Conservation (phyloP, 2,113 vertebrate genomes). For the Pardalotus punctatus region DNA sequence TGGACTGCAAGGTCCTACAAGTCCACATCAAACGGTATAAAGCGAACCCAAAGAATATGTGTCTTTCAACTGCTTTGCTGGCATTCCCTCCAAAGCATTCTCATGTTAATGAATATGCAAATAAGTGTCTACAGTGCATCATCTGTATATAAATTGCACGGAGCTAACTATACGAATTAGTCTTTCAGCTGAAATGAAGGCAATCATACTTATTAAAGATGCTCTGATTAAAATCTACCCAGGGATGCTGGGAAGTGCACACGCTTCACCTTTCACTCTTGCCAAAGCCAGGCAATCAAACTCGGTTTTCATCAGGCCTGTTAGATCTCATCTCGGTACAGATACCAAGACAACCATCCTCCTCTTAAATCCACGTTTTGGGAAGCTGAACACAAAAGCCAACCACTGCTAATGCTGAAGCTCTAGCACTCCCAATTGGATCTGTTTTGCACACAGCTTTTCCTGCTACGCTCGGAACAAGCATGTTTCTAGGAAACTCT, state of each 20-base stretch:
- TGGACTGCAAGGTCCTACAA: no score
- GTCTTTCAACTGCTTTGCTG: constrained; percentile 24
- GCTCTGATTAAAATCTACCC: not conserved
- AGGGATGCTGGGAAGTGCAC: not conserved
- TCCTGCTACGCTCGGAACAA: not conserved
- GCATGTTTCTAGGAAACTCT: not conserved
- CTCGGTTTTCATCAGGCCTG: not conserved
- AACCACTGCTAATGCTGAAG: not conserved
- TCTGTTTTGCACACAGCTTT: not conserved
- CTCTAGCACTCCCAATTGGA: not conserved
- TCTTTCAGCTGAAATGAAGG: not conserved
- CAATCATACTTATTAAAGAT: not conserved
- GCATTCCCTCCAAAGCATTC: constrained; percentile 35
- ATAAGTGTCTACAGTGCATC: constrained; percentile 20
- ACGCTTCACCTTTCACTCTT: not conserved
- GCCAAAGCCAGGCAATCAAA: not conserved
- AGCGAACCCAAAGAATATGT: not conserved
- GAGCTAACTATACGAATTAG: not conserved
- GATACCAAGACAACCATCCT: not conserved
- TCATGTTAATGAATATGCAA: constrained; percentile 43
- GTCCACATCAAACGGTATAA: constrained; percentile 28
- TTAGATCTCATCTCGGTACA: not conserved
- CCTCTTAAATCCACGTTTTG: not conserved
- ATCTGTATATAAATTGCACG: constrained; percentile 21
- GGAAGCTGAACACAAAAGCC: not conserved